Percentiles rank a stretch among this genome's conserved stretches.
phyloP scores from a whole-genome alignment of 2,888 invertebrate genomes.

The Leptinotarsa peninsularis region DNA sequence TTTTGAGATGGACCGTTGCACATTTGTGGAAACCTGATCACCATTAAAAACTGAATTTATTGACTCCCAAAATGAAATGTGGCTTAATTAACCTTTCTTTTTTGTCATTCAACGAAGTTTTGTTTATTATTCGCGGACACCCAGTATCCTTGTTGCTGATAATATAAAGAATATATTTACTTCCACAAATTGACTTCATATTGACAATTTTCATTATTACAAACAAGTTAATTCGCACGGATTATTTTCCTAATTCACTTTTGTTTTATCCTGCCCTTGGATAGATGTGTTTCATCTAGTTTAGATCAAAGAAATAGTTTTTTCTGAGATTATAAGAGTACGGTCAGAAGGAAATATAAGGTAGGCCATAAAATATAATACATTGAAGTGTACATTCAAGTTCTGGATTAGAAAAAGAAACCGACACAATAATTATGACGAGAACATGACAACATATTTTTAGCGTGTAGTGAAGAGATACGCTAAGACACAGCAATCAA shows the following conservation, averaged over 20 bases:
- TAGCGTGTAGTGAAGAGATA: too few species aligned
- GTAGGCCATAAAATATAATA: not conserved
- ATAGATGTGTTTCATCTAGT: not conserved
- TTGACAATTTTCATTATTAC: constrained; percentile 37
- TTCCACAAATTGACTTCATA: constrained; percentile 37
- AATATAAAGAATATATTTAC: constrained; percentile 31
- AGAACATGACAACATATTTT: too few species aligned
- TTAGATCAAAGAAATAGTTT: not conserved
- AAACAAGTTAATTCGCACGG: constrained; percentile 25
- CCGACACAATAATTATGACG: too few species aligned
- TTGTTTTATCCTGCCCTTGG: constrained; percentile 27
- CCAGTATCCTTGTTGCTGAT: constrained; percentile 24
- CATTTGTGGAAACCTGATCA: too few species aligned
- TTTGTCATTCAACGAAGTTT: not conserved
- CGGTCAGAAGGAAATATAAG: not conserved
- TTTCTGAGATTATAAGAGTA: too few species aligned
- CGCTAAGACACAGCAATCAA: too few species aligned
- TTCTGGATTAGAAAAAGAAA: too few species aligned
- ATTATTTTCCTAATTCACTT: constrained; percentile 24
- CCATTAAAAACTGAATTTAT: too few species aligned
- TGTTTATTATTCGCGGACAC: not conserved
- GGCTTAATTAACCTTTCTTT: too few species aligned
- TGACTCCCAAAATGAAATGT: too few species aligned
- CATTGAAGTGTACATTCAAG: too few species aligned
- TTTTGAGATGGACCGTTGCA: too few species aligned